Conservation (phyloP, 2,888 invertebrate species). For the Disparrhopalites patrizii region DNA sequence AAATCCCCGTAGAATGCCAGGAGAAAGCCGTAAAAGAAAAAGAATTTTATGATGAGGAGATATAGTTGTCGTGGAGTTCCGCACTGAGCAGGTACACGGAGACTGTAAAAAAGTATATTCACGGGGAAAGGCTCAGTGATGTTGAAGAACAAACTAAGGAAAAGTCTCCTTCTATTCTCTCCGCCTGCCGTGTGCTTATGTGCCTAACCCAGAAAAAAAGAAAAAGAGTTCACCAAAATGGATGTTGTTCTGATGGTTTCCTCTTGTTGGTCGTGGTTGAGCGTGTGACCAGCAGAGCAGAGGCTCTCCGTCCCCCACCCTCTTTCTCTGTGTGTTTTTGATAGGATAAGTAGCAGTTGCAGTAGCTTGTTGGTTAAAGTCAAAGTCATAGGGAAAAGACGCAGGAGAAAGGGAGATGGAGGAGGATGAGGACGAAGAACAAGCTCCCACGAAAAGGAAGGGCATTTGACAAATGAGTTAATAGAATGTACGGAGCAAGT, state of each 20-base stretch:
- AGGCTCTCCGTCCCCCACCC: too few relatives aligned
- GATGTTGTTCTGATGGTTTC: background rate
- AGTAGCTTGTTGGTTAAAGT: background rate
- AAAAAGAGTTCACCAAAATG: background rate
- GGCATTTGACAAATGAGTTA: constrained; percentile 17
- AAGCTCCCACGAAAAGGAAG: too few relatives aligned
- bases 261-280: too few relatives aligned
- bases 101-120: background rate
- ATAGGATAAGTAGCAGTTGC: background rate
- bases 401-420: background rate
- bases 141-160: background rate
- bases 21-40: too few relatives aligned
- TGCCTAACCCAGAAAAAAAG: too few relatives aligned
- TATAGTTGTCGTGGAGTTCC: too few relatives aligned
- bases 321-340: background rate
- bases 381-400: background rate
- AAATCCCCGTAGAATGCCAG: too few relatives aligned
- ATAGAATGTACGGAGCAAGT: constrained; percentile 8
- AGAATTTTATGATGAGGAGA: too few relatives aligned
- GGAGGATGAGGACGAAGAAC: background rate
- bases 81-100: background rate
- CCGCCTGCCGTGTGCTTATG: too few relatives aligned
- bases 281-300: background rate
- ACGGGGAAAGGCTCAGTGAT: background rate
- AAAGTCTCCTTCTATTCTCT: too few relatives aligned